Percentiles rank a stretch among this genome's conserved stretches.
These are phyloP conservation scores for Daphoenositta chrysoptera DNA, from an alignment of 2,113 vertebrate species.

Conservation along the genomic window DNA sequence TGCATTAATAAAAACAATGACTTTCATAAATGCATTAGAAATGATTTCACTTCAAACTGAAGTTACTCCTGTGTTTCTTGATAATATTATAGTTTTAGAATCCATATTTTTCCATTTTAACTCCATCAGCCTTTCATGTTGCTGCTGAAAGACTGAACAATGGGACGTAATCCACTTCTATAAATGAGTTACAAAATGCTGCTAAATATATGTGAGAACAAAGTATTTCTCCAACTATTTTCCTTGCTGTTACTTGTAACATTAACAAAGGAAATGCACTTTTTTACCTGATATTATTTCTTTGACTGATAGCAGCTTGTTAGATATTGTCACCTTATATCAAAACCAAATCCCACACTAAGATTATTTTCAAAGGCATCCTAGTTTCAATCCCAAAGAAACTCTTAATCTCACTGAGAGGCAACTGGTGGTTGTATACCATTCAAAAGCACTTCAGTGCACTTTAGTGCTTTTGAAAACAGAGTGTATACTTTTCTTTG, in stretches of 20 bases:
- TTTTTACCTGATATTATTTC: background rate
- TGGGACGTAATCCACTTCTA: background rate
- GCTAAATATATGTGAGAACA: background rate
- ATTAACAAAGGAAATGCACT: background rate
- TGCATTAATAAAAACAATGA: background rate
- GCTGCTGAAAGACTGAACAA: background rate
- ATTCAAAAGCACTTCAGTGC: background rate
- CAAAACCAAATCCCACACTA: background rate
- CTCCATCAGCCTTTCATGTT: background rate
- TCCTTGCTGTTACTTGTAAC: background rate
- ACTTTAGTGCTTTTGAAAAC: background rate
- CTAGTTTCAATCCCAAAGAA: background rate
- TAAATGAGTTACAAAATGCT: background rate
- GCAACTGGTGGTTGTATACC: background rate
- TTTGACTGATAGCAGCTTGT: background rate
- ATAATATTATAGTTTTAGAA: background rate
- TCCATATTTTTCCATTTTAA: background rate
- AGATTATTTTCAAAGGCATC: background rate
- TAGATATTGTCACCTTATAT: background rate
- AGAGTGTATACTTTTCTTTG: background rate
- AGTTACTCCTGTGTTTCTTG: background rate
- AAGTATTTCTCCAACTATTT: background rate
- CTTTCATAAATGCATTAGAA: background rate
- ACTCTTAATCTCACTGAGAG: background rate
- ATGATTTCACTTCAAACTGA: background rate